These are phyloP conservation scores for Drosophila teissieri DNA, from an alignment of 1,140 invertebrate genomes.

Conservation along the genomic window DNA sequence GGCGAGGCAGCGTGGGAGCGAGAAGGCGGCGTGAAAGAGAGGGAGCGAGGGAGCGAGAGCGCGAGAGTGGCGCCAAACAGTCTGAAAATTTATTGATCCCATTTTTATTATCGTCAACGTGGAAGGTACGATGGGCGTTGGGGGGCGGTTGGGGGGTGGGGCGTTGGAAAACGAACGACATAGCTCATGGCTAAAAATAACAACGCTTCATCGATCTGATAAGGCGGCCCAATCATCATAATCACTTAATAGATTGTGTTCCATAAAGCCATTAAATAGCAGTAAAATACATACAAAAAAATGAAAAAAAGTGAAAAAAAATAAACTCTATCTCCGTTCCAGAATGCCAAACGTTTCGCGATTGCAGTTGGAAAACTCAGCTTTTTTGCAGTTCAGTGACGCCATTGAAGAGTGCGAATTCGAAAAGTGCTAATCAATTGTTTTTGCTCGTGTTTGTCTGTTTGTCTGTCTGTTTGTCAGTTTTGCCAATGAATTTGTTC, in stretches of 20 bases:
- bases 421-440: constrained; percentile 72
- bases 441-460: constrained; percentile 26
- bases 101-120: constrained; percentile 71
- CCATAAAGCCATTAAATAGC: constrained; percentile 54
- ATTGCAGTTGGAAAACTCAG: constrained; percentile 20
- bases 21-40: neutral
- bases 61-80: constrained; percentile 71
- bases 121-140: constrained; percentile 2
- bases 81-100: constrained; percentile 78
- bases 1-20: neutral
- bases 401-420: constrained; percentile 18
- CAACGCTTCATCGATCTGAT: constrained; percentile 63
- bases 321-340: neutral
- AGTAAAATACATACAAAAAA: neutral
- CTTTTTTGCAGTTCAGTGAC: constrained; percentile 62
- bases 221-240: constrained; percentile 69
- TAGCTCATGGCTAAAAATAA: constrained; percentile 80
- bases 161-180: constrained; percentile 6
- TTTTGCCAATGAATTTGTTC: neutral
- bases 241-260: constrained; percentile 77
- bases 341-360: constrained; percentile 5
- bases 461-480: constrained; percentile 9
- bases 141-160: neutral
- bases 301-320: too few species aligned
- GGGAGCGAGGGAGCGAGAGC: neutral